A percentile compares a stretch with the other conserved stretches of the same genome.
phyloP scores from a whole-genome alignment of 2,797 vertebrate genomes.

The Nyctibius grandis region DNA sequence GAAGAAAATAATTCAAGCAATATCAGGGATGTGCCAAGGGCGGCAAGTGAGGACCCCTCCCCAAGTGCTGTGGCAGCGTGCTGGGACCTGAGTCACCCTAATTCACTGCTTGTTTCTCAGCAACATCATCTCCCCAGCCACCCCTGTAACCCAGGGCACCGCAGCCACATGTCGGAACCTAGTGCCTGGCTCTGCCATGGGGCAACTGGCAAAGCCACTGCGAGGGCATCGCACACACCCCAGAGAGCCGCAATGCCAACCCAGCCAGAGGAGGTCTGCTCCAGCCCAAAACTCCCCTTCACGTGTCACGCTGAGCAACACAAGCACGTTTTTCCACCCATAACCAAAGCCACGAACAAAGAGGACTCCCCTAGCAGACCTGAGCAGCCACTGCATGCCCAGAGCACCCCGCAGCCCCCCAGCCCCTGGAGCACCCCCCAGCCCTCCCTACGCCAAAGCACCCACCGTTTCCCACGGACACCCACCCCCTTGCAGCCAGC shows the following conservation, averaged over 20 bases:
- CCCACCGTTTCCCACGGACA: neutral
- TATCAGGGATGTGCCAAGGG: too few relatives aligned
- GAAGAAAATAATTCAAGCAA: neutral
- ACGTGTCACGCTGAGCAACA: accelerated
- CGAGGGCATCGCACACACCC: too few relatives aligned
- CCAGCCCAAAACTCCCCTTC: neutral
- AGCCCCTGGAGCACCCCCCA: neutral
- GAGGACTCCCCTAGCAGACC: neutral
- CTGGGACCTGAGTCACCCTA: too few relatives aligned
- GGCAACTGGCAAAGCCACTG: too few relatives aligned
- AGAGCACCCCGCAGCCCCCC: accelerated
- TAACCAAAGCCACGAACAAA: neutral
- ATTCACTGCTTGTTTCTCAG: too few relatives aligned
- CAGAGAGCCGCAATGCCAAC: neutral
- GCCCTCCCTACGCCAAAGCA: neutral
- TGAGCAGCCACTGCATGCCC: neutral
- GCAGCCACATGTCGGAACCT: too few relatives aligned
- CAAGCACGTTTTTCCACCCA: accelerated
- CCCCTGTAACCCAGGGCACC: too few relatives aligned
- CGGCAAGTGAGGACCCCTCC: too few relatives aligned
- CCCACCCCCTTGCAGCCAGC: neutral
- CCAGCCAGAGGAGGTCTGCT: neutral
- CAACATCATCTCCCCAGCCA: too few relatives aligned
- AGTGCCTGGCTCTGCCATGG: too few relatives aligned
- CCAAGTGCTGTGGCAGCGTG: too few relatives aligned